Base-by-base conservation (phyloP, 2,797 vertebrate genomes). In the Rhynchotus rufescens region DNA sequence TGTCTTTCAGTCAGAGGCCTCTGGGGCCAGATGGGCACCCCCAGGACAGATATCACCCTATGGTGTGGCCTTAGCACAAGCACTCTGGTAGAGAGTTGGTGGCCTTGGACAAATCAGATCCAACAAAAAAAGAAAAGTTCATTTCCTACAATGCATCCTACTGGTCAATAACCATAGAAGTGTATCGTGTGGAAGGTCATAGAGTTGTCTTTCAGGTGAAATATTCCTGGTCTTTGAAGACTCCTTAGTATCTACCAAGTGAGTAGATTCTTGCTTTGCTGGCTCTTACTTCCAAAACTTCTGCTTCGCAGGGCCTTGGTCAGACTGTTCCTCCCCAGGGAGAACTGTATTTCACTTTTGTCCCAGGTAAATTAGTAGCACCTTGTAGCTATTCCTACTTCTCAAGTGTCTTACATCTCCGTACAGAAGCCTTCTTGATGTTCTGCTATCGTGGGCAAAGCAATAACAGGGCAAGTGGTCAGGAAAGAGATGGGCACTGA, bases 241-340 rank as follows among this genome's bases (percentile, higher is more conserved):
- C 26, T 2, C 5, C 25, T 25, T 16, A n/a, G n/a, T n/a, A n/a
- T n/a, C n/a, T n/a, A n/a, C 10, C 22, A 84, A 75, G 26, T 1
- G 8, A 88, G 45, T 13, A 78, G 38, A 26, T 1, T 0, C 4
- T 61, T 65, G 57, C 16, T 6, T 9, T 2, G 1, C 13, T 51
- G 67, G 51, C 5, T 76, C 38, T 59, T 57, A 25, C 38, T n/a
- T 66, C 30, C 44, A 85, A 92, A 75, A 4, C 17, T 19, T 3
- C 13, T 12, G 22, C 19, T 72, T 22, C 32, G 12, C 74, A 77
- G 92, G 59, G 32, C 30, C 88, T 86, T 36, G 16, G 45, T 49
- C 54, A 57, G 21, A 22, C 11, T 57, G 3, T 45, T 51, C 32
- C 57, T 32, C 57, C 34, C 32, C 32, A 34, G 32, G 14, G 23